These are phyloP conservation scores for Tetragonula carbonaria DNA, from an alignment of 2,888 invertebrate species.

Conservation along the genomic window DNA sequence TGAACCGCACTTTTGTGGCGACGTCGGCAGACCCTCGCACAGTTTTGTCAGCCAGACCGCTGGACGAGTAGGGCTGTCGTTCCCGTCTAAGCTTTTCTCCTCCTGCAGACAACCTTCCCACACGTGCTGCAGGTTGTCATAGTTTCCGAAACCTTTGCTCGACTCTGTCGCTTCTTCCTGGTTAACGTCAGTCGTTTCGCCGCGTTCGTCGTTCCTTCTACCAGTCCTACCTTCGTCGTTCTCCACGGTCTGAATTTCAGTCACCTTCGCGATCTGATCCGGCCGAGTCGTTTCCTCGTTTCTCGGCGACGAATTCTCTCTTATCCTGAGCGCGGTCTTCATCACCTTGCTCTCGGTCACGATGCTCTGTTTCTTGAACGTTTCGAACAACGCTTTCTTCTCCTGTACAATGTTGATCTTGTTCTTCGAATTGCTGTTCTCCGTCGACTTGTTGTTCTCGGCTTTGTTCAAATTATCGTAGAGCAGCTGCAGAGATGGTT, in stretches of 20 bases:
- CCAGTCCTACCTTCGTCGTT: background rate
- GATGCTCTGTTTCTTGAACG: constrained; percentile 78
- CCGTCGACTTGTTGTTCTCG: constrained; percentile 61
- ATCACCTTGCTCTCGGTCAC: constrained; percentile 79
- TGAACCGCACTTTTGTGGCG: constrained; percentile 90
- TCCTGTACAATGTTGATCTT: constrained; percentile 71
- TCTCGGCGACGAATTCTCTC: constrained; percentile 73
- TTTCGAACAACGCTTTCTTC: constrained; percentile 77
- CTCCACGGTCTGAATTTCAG: background rate
- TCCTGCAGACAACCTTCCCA: constrained; percentile 77
- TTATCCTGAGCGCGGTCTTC: constrained; percentile 77
- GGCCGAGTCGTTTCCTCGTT: constrained; percentile 55
- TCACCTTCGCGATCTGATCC: constrained; percentile 6
- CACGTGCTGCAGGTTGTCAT: constrained; percentile 86
- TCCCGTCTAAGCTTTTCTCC: constrained; percentile 66
- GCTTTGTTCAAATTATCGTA: constrained; percentile 78
- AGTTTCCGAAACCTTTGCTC: constrained; percentile 86
- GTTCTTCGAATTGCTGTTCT: constrained; percentile 53
- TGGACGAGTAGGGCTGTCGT: constrained; percentile 87
- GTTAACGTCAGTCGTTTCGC: constrained; percentile 1
- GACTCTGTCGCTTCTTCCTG: constrained; percentile 15
- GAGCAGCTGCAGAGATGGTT: constrained; percentile 72
- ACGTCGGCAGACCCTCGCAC: constrained; percentile 88
- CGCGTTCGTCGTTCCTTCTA: background rate
- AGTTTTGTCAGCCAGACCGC: constrained; percentile 90